Evolutionary conservation across 2,888 invertebrate species (phyloP).

Genomic region (Melolontha melolontha): DNA sequence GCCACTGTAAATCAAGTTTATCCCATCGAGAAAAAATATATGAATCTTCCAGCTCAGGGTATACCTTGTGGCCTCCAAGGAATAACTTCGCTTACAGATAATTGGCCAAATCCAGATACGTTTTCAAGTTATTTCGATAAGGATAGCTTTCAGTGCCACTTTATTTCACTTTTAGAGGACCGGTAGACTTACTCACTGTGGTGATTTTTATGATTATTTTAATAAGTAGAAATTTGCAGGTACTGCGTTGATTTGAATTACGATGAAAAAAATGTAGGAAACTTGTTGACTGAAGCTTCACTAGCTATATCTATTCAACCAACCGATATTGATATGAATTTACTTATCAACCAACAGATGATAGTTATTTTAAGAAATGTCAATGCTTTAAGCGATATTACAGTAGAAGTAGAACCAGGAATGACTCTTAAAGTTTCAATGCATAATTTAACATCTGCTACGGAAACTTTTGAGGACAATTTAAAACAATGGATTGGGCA

Average conservation of each 20-base stretch:
- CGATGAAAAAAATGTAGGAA: conserved; percentile 45
- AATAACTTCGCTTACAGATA: conserved; percentile 70
- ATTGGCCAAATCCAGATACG: conserved; percentile 70
- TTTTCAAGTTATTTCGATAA: conserved; percentile 74
- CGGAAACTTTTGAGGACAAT: conserved; percentile 65
- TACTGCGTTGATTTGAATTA: conserved; percentile 55
- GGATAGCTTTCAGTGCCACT: conserved; percentile 71
- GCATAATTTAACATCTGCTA: conserved; percentile 66
- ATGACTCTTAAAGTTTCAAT: conserved; percentile 56
- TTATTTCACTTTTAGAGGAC: conserved; percentile 66
- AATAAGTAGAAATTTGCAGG: conserved; percentile 47
- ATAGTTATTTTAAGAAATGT: conserved; percentile 30
- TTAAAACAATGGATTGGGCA: conserved; percentile 68
- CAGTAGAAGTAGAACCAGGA: conserved; percentile 51
- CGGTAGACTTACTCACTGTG: conserved; percentile 62
- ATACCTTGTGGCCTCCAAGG: conserved; percentile 75
- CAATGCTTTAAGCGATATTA: conserved; percentile 34
- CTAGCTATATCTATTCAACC: conserved; percentile 24
- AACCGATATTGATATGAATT: conserved; percentile 26
- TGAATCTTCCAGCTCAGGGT: conserved; percentile 77
- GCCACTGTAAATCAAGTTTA: conserved; percentile 77
- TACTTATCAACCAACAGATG: conserved; percentile 40
- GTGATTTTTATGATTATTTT: background rate
- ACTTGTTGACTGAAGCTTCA: conserved; percentile 18
- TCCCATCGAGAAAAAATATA: conserved; percentile 75